Evolutionary conservation across 2,797 vertebrate species (phyloP).

Genomic region (Sebastes matsubarae): DNA sequence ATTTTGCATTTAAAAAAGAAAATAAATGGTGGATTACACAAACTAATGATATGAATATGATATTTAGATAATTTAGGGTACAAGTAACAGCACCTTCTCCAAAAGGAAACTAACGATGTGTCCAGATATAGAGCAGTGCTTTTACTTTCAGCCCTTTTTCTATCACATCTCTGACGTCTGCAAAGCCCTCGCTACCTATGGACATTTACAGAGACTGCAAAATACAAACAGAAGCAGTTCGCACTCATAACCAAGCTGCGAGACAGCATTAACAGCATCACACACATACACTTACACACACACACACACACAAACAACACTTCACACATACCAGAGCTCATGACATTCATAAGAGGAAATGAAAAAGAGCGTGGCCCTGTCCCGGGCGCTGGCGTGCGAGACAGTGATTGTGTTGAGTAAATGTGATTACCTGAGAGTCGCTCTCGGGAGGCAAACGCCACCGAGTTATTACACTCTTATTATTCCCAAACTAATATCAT

Average conservation of each 20-base stretch:
- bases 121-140: not conserved
- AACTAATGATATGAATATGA: not conserved
- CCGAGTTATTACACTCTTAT: constrained; percentile 71
- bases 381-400: constrained; percentile 36
- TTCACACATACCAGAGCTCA: constrained; percentile 32
- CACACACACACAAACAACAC: constrained; percentile 14
- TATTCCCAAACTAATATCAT: constrained; percentile 77
- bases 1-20: not conserved
- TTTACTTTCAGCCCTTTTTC: not conserved
- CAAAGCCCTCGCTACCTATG: not conserved
- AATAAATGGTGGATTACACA: not conserved
- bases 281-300: not conserved
- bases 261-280: not conserved
- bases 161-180: not conserved
- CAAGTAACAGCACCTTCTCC: not conserved
- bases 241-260: not conserved
- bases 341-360: constrained; percentile 69
- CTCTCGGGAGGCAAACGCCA: constrained; percentile 62
- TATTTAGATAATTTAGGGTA: not conserved
- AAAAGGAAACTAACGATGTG: not conserved
- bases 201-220: constrained; percentile 1
- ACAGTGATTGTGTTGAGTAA: constrained; percentile 71
- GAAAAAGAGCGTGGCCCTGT: constrained; percentile 59
- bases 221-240: constrained; percentile 8
- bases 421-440: constrained; percentile 71